A percentile compares a stretch with the other conserved stretches of the same genome.
Conservation (phyloP, 2,888 invertebrate genomes). For the Drosophila neotestacea region DNA sequence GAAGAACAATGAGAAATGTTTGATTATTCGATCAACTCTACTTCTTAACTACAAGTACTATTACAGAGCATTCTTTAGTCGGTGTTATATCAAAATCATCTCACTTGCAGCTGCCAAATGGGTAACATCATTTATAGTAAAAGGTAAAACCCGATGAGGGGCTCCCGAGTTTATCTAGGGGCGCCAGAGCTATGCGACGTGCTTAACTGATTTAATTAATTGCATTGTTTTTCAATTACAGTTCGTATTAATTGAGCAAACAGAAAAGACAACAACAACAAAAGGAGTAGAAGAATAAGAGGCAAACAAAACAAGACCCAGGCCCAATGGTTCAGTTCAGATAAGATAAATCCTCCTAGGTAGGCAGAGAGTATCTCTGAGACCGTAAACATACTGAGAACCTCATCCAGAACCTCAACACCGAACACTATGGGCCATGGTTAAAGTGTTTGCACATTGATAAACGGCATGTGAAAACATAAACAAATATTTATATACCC, state of each 20-base stretch:
- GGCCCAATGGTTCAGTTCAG: constrained; percentile 5
- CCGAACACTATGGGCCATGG: constrained; percentile 12
- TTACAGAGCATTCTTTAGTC: background rate
- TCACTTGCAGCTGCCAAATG: background rate
- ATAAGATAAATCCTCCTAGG: constrained; percentile 53
- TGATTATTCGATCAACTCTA: too few relatives aligned
- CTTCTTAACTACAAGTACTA: background rate
- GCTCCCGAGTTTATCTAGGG: constrained; percentile 40
- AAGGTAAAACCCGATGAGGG: background rate
- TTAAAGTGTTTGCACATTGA: constrained; percentile 59
- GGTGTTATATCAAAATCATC: background rate
- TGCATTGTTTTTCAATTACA: constrained; percentile 82
- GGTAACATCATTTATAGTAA: background rate
- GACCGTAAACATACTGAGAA: background rate
- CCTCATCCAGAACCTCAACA: constrained; percentile 2
- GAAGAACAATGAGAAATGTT: too few relatives aligned
- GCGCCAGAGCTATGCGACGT: constrained; percentile 58
- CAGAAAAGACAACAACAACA: constrained; percentile 30
- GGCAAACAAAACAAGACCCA: background rate
- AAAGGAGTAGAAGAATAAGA: background rate
- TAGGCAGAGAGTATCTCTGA: constrained; percentile 29
- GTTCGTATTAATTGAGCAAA: constrained; percentile 78
- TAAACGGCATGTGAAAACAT: constrained; percentile 66
- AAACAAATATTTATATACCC: constrained; percentile 62
- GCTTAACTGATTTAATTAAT: constrained; percentile 81